phyloP scores from a whole-genome alignment of 2,113 vertebrate genomes.

The Elachura formosa region DNA sequence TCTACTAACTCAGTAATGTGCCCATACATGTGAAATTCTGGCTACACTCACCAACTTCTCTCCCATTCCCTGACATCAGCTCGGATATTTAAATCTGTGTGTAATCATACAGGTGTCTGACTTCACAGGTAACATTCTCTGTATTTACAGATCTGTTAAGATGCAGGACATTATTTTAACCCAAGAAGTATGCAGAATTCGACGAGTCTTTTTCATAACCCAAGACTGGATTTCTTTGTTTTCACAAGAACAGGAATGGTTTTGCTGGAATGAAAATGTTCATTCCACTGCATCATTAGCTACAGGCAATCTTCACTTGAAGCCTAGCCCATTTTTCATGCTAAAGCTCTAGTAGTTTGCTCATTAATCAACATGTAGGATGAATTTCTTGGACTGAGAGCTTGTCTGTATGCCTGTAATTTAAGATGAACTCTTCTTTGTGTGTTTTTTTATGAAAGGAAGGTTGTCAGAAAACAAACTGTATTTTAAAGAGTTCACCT shows the following conservation, averaged over 20 bases:
- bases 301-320: constrained; percentile 25
- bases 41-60: neutral
- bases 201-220: neutral
- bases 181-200: neutral
- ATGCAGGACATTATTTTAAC: neutral
- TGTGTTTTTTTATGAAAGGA: neutral
- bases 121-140: neutral
- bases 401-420: constrained; percentile 19
- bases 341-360: neutral
- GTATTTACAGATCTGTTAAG: neutral
- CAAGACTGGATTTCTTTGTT: constrained; percentile 36
- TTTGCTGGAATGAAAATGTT: constrained; percentile 44
- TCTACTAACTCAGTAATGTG: neutral
- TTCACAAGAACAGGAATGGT: constrained; percentile 32
- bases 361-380: constrained; percentile 29
- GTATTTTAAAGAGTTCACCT: constrained; percentile 2
- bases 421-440: neutral
- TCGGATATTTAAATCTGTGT: neutral
- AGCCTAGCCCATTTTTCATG: constrained; percentile 34
- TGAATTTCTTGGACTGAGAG: neutral
- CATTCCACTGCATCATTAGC: constrained; percentile 41
- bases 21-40: neutral
- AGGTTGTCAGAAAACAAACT: constrained; percentile 29
- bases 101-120: neutral
- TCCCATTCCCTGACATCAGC: neutral